Percentiles rank a stretch among this genome's conserved stretches.
phyloP scores from a whole-genome alignment of 2,888 invertebrate species.

The Drosophila tripunctata region DNA sequence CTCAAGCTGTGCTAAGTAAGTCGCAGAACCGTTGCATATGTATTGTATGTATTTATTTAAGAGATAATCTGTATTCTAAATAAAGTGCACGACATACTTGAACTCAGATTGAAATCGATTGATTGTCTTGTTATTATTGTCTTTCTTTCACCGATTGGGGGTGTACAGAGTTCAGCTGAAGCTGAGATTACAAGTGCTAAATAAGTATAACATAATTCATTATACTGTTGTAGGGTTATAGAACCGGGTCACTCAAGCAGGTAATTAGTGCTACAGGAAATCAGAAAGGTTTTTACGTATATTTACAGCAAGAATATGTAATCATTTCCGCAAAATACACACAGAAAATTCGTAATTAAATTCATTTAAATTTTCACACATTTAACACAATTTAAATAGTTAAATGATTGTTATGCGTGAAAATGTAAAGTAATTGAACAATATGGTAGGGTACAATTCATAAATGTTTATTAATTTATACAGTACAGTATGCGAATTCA shows the following conservation, averaged over 20 bases:
- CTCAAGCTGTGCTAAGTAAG: constrained; percentile 11
- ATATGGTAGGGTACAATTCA: neutral
- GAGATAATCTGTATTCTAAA: constrained; percentile 49
- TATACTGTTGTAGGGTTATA: constrained; percentile 11
- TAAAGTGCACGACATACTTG: constrained; percentile 32
- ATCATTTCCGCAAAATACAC: neutral
- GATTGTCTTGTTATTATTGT: constrained; percentile 31
- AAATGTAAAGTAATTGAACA: constrained; percentile 8
- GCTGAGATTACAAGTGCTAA: constrained; percentile 19
- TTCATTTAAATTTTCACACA: neutral
- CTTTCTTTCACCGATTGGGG: constrained; percentile 4
- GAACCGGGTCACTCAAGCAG: constrained; percentile 27
- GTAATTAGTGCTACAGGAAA: constrained; percentile 31
- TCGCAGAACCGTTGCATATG: constrained; percentile 8
- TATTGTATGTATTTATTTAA: neutral
- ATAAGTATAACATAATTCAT: neutral
- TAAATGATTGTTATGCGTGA: neutral
- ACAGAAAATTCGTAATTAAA: neutral
- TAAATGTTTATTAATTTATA: constrained; percentile 28
- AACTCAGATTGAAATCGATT: constrained; percentile 43
- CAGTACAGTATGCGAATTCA: neutral
- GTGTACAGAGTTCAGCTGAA: constrained; percentile 45
- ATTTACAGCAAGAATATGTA: neutral
- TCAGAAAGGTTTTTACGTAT: constrained; percentile 14
- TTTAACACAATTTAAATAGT: neutral